Percentiles rank a stretch among this genome's conserved stretches.
These are phyloP conservation scores for Sorex fumeus DNA, from an alignment of 2,113 vertebrate genomes.

Conservation along the genomic window DNA sequence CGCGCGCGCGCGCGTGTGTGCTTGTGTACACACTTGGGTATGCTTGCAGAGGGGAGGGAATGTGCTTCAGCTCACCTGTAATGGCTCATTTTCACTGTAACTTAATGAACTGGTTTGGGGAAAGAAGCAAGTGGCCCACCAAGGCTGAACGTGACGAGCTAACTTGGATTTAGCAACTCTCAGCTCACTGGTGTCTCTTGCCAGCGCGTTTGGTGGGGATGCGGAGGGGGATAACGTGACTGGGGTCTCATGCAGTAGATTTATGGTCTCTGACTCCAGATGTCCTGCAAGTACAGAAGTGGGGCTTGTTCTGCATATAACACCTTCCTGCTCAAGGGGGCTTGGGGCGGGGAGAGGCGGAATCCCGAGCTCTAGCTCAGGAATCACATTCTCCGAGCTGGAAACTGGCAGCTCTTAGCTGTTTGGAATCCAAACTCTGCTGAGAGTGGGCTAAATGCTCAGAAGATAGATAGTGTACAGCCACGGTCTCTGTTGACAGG, in stretches of 20 bases:
- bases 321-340: background rate
- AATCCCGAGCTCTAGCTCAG: background rate
- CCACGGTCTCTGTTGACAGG: background rate
- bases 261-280: constrained; percentile 26
- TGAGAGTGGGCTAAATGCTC: background rate
- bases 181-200: background rate
- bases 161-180: background rate
- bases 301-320: no score
- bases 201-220: background rate
- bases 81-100: constrained; percentile 38
- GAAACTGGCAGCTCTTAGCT: background rate
- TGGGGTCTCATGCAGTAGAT: constrained; percentile 33
- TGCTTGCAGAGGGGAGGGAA: background rate
- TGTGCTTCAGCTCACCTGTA: background rate
- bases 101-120: background rate
- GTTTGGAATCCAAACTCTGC: constrained; percentile 37
- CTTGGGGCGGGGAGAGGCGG: background rate
- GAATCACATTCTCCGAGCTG: background rate
- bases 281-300: background rate
- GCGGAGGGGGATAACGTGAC: background rate
- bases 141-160: background rate
- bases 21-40: accelerated
- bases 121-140: background rate
- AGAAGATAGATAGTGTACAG: background rate
- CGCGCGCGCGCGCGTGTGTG: no score